These are phyloP conservation scores for Chelon auratus DNA, from an alignment of 2,797 vertebrate genomes.

Conservation along the genomic window DNA sequence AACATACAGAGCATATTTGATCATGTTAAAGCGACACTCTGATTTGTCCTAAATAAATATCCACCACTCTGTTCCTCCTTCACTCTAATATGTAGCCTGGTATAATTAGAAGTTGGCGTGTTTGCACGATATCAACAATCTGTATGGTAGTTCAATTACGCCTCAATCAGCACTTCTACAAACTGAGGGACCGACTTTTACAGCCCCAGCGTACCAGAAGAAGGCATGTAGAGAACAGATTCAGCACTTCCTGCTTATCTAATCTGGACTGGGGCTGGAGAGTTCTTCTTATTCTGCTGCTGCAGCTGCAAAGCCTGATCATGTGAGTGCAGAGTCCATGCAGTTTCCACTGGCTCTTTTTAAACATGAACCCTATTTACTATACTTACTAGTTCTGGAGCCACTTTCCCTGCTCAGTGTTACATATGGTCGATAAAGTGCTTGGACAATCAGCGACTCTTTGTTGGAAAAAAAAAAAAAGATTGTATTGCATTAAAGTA, in stretches of 20 bases:
- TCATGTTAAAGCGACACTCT: conserved; percentile 23
- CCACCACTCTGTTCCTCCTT: conserved; percentile 28
- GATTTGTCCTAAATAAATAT: conserved; percentile 36
- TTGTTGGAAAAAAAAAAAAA: not conserved
- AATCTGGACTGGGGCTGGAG: conserved; percentile 77
- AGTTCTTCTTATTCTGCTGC: conserved; percentile 55
- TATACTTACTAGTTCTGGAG: not conserved
- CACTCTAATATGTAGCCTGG: conserved; percentile 57
- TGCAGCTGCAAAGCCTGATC: conserved; percentile 53
- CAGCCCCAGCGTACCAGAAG: conserved; percentile 70
- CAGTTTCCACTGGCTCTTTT: conserved; percentile 42
- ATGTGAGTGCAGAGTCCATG: conserved; percentile 52
- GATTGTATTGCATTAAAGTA: not conserved
- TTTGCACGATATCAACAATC: conserved; percentile 84
- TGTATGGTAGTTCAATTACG: conserved; percentile 83
- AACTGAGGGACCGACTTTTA: conserved; percentile 73
- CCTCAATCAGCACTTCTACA: conserved; percentile 82
- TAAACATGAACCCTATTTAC: conserved; percentile 24
- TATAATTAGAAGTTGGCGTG: conserved; percentile 80
- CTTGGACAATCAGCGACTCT: conserved; percentile 11
- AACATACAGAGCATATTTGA: conserved; percentile 2
- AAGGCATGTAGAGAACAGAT: conserved; percentile 76
- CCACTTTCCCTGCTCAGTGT: conserved; percentile 16
- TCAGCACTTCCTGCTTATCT: conserved; percentile 88
- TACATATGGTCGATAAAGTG: not conserved